Percentiles rank a stretch among this genome's conserved stretches.
phyloP scores from a whole-genome alignment of 2,797 vertebrate species.

The Ctenochaetus hawaiiensis region DNA sequence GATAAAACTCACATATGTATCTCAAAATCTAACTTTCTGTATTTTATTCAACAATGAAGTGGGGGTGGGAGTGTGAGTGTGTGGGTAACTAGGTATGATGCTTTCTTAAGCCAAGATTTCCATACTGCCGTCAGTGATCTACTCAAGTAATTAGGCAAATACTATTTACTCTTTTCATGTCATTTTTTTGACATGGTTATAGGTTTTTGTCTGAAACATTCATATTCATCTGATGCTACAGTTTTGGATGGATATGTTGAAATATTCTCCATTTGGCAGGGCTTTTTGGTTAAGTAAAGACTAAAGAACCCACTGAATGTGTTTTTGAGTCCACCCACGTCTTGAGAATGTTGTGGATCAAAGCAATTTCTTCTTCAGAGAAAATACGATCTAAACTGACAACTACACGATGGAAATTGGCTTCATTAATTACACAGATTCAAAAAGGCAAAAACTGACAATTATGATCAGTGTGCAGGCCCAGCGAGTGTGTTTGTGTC shows the following conservation, averaged over 20 bases:
- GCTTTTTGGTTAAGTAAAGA: not conserved
- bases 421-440: slow-evolving; percentile 3
- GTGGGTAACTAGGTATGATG: slow-evolving; percentile 3
- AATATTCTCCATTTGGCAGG: slow-evolving; percentile 17
- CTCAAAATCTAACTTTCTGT: not conserved
- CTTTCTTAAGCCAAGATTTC: slow-evolving; percentile 14
- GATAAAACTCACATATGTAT: not conserved
- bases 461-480: not conserved
- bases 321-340: slow-evolving; percentile 13
- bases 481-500: not conserved
- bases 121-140: slow-evolving; percentile 8
- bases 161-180: not conserved
- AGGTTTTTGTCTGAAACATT: not conserved
- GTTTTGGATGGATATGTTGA: not conserved
- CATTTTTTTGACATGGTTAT: not conserved
- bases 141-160: slow-evolving; percentile 3
- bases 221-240: not conserved
- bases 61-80: not conserved
- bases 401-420: slow-evolving; percentile 5
- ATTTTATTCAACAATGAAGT: not conserved
- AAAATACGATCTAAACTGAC: slow-evolving; percentile 14
- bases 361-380: not conserved
- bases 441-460: not conserved
- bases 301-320: slow-evolving; percentile 3
- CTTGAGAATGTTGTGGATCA: not conserved